Evolutionary conservation across 2,113 vertebrate genomes (phyloP).

Genomic region (Apodemus sylvaticus): DNA sequence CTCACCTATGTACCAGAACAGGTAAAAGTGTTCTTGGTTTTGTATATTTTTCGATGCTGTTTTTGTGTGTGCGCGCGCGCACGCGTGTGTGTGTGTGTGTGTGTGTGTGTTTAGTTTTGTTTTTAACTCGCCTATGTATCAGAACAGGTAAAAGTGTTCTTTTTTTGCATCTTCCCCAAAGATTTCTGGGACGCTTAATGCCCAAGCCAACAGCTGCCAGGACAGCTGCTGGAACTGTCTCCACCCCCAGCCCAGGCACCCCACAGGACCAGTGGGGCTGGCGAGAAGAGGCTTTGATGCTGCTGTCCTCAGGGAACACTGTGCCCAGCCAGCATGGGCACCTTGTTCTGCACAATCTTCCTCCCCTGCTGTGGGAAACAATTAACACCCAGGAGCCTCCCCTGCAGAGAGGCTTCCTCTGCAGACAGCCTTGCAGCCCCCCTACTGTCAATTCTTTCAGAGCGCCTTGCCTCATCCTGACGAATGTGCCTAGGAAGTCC

Average conservation of each 20-base stretch:
- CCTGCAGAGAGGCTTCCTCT: background rate
- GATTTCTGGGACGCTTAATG: background rate
- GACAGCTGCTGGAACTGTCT: background rate
- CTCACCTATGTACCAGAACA: too few species aligned
- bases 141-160: background rate
- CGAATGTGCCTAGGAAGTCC: background rate
- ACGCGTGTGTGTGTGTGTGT: too few species aligned
- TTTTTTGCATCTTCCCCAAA: background rate
- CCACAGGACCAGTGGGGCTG: too few species aligned
- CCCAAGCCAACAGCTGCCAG: background rate
- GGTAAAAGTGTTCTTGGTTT: too few species aligned
- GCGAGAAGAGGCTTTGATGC: background rate
- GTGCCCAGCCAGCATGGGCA: background rate
- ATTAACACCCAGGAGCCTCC: background rate
- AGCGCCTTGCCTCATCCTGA: background rate
- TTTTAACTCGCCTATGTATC: background rate
- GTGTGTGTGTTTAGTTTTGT: background rate
- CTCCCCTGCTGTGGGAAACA: background rate
- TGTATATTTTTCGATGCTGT: background rate
- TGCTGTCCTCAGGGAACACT: background rate
- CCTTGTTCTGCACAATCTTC: background rate
- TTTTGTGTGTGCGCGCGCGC: too few species aligned
- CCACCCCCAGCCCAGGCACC: background rate
- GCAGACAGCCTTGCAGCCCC: background rate
- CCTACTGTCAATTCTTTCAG: background rate